phyloP scores from a whole-genome alignment of 30 jellyfish, hydroid and myxozoan species.

The Pseudorhiza aurosa region DNA sequence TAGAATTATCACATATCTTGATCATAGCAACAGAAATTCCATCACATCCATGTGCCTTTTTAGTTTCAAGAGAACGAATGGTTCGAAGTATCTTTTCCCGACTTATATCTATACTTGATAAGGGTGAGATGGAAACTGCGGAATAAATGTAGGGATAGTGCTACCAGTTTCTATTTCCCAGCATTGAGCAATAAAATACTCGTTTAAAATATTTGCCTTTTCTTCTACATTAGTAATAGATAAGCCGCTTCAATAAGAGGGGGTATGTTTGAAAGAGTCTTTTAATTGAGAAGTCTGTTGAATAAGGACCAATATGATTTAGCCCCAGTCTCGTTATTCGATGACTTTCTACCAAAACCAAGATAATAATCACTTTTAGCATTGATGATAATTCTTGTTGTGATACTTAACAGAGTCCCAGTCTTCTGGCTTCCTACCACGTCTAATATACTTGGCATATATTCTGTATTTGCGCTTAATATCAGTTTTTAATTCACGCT shows the following conservation, averaged over 20 bases:
- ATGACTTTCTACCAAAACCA: constrained; percentile 44
- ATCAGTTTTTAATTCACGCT: constrained; percentile 49
- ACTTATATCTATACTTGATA: constrained; percentile 4
- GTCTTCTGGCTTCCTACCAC: constrained; percentile 58
- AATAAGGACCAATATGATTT: constrained; percentile 53
- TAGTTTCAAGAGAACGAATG: constrained; percentile 47
- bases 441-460: constrained; percentile 38
- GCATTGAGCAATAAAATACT: constrained; percentile 41
- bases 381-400: constrained; percentile 26
- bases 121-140: constrained; percentile 27
- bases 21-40: constrained; percentile 47
- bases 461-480: constrained; percentile 54
- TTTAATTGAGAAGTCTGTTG: constrained; percentile 51
- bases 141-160: constrained; percentile 44
- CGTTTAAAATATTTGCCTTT: constrained; percentile 43
- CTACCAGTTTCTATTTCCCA: constrained; percentile 42
- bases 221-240: constrained; percentile 43
- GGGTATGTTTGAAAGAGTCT: constrained; percentile 33
- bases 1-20: constrained; percentile 20
- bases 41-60: constrained; percentile 52
- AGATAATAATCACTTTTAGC: constrained; percentile 39
- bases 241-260: constrained; percentile 32
- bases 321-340: constrained; percentile 43
- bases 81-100: constrained; percentile 24
- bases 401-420: constrained; percentile 31